Evolutionary conservation across 37 sponge, comb jelly and placozoan species (phyloP), one percentile per base, ranked within the genome.

Genomic region (Bolinopsis microptera): DNA sequence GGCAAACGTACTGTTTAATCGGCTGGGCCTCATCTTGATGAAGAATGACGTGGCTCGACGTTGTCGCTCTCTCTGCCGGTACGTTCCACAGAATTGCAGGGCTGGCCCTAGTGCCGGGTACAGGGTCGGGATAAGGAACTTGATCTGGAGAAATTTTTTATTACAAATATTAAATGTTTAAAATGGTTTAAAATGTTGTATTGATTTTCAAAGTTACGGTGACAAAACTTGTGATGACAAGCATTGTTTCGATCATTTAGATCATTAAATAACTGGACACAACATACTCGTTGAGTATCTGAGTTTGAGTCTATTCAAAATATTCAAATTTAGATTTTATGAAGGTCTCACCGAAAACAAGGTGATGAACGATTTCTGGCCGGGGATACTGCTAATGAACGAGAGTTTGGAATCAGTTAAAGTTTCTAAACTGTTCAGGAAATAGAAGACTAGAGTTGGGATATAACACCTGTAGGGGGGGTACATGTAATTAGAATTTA

Each of bases 41-140:
- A 48, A 48, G 13, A 48, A 18, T 18, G 61, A 48, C 9, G 61
- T 18, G 13, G 61, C 13, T 13, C 61, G 61, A 13, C 61, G 61
- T 48, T 48, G 80, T 35, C 33, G 90, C 31, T 86, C 61, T 24
- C 90, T 40, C 22, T 86, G 90, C 39, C 90, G 22, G 41, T 39
- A 3, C 1, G 35, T 16, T 2, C 48, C 90, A 26, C 40, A 86
- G 61, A 86, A 86, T 27, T 86, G 90, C 23, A 86, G 90, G 2
- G 36, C 28, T 28, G 90, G 40, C 37, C 90, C 39, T n/a, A 86
- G 32, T 8, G 90, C 61, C 0, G 90, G 90, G 61, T 86, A 86
- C 38, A 86, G 61, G 90, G 90, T 41, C 26, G 90, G 90, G 26
- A 86, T 39, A 16, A 86, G 90, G 90, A 86, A 86, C 90, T 86